Percentiles rank a stretch among this genome's conserved stretches.
Evolutionary conservation across 2,797 vertebrate genomes (phyloP).

Genomic region (Orientallactaga sibirica): DNA sequence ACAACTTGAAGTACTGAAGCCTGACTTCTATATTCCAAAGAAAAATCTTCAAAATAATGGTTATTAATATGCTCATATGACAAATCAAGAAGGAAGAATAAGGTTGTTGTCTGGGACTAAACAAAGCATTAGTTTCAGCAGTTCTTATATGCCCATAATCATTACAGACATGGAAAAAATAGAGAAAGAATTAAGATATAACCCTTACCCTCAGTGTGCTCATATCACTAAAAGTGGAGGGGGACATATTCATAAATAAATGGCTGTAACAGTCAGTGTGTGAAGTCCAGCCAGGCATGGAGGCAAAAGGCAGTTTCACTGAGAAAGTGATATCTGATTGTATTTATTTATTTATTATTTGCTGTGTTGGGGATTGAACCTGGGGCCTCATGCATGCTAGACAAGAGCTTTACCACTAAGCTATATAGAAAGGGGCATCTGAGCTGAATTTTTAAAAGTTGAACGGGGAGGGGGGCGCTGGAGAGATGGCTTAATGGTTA

Average conservation of each 20-base stretch:
- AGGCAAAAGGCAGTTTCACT: not conserved
- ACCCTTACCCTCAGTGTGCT: not conserved
- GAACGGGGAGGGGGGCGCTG: too few species aligned
- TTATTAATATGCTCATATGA: not conserved
- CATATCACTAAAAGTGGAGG: not conserved
- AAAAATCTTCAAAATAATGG: not conserved
- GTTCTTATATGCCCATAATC: not conserved
- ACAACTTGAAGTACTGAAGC: not conserved
- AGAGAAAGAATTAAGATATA: not conserved
- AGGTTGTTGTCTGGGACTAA: not conserved
- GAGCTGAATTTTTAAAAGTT: slow-evolving; percentile 16
- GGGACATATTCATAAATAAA: not conserved
- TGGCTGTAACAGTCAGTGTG: not conserved
- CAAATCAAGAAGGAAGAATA: not conserved
- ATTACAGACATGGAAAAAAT: not conserved
- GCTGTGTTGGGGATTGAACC: too few species aligned
- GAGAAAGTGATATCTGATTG: not conserved
- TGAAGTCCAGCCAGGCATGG: not conserved
- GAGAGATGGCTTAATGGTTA: too few species aligned
- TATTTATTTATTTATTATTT: too few species aligned
- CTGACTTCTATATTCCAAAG: not conserved
- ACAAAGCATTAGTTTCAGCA: not conserved
- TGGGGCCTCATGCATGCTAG: too few species aligned
- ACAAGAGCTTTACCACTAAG: too few species aligned
- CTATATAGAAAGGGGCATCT: too few species aligned